phyloP scores from a whole-genome alignment of 2,797 vertebrate genomes.

The Rousettus madagascariensis region DNA sequence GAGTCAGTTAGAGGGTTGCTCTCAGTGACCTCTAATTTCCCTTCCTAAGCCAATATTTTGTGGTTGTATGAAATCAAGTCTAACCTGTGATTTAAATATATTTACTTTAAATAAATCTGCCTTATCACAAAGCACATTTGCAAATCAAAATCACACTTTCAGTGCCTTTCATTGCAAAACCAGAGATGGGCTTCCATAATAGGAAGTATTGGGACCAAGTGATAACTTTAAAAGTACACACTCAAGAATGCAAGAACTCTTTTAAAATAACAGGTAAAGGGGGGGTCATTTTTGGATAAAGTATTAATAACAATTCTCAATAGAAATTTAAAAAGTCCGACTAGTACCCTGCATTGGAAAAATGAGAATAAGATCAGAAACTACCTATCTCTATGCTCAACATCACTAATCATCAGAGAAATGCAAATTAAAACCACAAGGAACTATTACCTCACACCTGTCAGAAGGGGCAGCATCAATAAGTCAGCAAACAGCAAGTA shows the following conservation, averaged over 20 bases:
- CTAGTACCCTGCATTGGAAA: background rate
- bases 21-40: slow-evolving; percentile 54
- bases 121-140: slow-evolving; percentile 45
- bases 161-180: slow-evolving; percentile 57
- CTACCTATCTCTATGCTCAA: background rate
- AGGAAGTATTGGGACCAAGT: slow-evolving; percentile 24
- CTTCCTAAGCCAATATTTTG: slow-evolving; percentile 60
- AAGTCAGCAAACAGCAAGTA: no score
- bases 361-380: background rate
- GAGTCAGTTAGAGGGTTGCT: slow-evolving; percentile 35
- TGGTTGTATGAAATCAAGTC: slow-evolving; percentile 56
- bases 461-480: no score
- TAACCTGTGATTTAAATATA: slow-evolving; percentile 59
- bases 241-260: slow-evolving; percentile 2
- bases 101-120: slow-evolving; percentile 65
- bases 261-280: slow-evolving; percentile 27
- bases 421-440: no score
- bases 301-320: background rate
- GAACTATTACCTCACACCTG: no score
- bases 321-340: slow-evolving; percentile 9
- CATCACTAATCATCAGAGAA: no score
- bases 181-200: slow-evolving; percentile 40
- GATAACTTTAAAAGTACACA: slow-evolving; percentile 52
- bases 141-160: slow-evolving; percentile 64
- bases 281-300: background rate